Percentiles rank a stretch among this genome's conserved stretches.
These are phyloP conservation scores for Epinephelus coioides DNA, from an alignment of 2,797 vertebrate genomes.

Conservation along the genomic window DNA sequence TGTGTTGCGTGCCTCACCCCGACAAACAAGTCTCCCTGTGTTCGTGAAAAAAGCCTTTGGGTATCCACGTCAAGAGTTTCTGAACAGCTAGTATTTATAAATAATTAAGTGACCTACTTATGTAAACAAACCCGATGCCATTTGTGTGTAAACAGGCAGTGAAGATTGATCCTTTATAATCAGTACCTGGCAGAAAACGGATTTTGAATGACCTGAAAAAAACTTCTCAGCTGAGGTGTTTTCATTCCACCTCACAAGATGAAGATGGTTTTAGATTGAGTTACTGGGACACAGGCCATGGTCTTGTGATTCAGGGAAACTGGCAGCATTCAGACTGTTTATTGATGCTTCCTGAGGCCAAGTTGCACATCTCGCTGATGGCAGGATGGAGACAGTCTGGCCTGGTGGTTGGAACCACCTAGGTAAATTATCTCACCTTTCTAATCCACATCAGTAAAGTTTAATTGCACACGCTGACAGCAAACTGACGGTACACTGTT, in stretches of 20 bases:
- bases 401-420: constrained; percentile 10
- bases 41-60: constrained; percentile 67
- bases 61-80: constrained; percentile 66
- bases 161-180: constrained; percentile 59
- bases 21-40: constrained; percentile 75
- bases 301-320: constrained; percentile 14
- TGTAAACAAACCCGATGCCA: constrained; percentile 65
- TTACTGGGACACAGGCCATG: background rate
- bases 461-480: constrained; percentile 25
- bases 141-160: constrained; percentile 59
- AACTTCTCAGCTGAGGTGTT: constrained; percentile 39
- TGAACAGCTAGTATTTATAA: constrained; percentile 66
- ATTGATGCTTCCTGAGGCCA: constrained; percentile 14
- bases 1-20: constrained; percentile 71
- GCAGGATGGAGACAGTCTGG: constrained; percentile 18
- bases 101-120: constrained; percentile 72
- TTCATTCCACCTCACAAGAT: constrained; percentile 37
- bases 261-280: constrained; percentile 15
- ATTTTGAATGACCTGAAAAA: constrained; percentile 51
- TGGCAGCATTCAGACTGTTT: constrained; percentile 17
- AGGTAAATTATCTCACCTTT: background rate
- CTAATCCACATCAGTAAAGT: constrained; percentile 9
- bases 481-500: background rate
- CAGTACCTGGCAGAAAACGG: constrained; percentile 41
- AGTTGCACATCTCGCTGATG: constrained; percentile 11